Evolutionary conservation across 2,113 vertebrate genomes (phyloP).

Genomic region (Nycticorax nycticorax): DNA sequence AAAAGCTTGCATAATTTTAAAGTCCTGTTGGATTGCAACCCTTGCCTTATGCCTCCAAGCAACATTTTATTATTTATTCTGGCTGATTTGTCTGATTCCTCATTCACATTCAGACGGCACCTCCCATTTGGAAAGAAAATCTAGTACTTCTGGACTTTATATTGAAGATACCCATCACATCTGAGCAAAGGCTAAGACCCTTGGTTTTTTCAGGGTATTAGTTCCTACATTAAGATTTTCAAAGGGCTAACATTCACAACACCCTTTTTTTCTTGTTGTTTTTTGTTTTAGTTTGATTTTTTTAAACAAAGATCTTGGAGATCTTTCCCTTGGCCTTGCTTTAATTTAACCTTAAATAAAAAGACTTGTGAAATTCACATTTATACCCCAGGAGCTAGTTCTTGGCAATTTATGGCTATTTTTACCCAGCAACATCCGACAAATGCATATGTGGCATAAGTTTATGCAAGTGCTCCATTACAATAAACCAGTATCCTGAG

Average conservation of each 20-base stretch:
- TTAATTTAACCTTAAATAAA: background rate
- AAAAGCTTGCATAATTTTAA: background rate
- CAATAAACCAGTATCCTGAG: background rate
- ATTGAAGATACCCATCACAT: background rate
- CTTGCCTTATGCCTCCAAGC: background rate
- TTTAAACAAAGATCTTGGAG: background rate
- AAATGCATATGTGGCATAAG: background rate
- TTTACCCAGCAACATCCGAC: background rate
- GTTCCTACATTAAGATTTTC: background rate
- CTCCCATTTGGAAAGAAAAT: background rate
- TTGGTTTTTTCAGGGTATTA: background rate
- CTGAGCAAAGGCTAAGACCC: background rate
- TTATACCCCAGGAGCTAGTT: background rate
- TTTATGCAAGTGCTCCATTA: background rate
- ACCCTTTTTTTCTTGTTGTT: background rate
- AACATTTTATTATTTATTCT: background rate
- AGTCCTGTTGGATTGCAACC: background rate
- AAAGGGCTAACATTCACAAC: background rate
- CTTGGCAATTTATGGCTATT: background rate
- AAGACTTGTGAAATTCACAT: background rate
- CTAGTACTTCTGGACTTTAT: background rate
- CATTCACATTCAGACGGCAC: background rate
- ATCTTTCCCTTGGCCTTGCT: background rate
- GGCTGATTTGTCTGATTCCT: background rate
- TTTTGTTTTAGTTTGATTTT: background rate